Evolutionary conservation across 1,140 invertebrate species (phyloP).

Genomic region (Anastrepha obliqua): DNA sequence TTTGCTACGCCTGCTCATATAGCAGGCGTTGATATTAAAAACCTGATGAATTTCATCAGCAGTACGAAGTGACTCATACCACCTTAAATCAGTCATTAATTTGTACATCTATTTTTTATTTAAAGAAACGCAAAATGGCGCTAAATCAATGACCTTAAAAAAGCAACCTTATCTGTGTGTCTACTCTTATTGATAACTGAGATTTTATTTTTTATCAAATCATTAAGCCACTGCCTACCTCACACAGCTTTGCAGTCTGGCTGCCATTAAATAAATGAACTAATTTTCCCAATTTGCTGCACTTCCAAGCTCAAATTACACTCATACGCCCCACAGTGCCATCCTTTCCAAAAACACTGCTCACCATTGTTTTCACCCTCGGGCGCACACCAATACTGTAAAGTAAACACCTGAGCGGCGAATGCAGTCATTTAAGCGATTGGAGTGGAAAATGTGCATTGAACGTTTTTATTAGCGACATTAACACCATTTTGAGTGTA

Average conservation of each 20-base stretch:
- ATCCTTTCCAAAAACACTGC: not conserved
- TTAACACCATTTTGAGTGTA: slow-evolving; percentile 43
- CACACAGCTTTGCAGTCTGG: not conserved
- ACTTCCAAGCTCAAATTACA: not conserved
- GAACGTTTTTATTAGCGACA: slow-evolving; percentile 44
- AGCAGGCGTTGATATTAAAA: too few species aligned
- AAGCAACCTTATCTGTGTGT: too few species aligned
- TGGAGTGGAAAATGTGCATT: slow-evolving; percentile 34
- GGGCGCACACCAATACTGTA: not conserved
- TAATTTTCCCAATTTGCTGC: not conserved
- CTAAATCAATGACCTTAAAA: not conserved
- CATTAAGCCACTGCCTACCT: too few species aligned
- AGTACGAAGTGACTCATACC: too few species aligned
- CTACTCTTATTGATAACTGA: too few species aligned
- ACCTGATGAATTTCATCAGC: too few species aligned
- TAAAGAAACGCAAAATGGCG: too few species aligned
- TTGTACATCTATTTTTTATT: too few species aligned
- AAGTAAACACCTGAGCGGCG: slow-evolving; percentile 38
- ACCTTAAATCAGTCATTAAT: too few species aligned
- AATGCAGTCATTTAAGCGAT: not conserved
- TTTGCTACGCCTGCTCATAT: too few species aligned
- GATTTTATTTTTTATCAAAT: too few species aligned
- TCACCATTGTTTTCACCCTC: not conserved
- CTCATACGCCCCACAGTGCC: not conserved
- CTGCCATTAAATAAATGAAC: not conserved